These are phyloP conservation scores for Oscheius onirici DNA, from an alignment of 2,888 invertebrate species.

Conservation along the genomic window DNA sequence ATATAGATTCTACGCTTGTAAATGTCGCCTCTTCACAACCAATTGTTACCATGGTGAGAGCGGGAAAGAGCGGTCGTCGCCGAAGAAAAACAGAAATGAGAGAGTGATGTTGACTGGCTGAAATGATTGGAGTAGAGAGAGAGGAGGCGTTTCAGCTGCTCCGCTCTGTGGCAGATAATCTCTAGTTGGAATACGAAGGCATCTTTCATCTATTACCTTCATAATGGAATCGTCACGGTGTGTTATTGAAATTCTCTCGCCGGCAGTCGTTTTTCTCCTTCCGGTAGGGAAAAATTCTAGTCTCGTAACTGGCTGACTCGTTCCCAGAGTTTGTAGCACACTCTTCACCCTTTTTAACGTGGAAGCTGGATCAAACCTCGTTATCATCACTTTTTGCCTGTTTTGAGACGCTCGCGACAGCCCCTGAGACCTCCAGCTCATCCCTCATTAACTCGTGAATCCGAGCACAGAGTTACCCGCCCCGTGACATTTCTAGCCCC, in stretches of 20 bases:
- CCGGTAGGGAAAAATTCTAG: no score
- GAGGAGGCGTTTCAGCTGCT: constrained; percentile 1
- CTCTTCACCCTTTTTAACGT: no score
- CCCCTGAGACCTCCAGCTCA: not conserved
- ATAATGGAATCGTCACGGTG: no score
- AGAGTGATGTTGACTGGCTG: not conserved
- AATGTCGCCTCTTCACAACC: not conserved
- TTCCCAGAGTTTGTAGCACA: no score
- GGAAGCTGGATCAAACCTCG: no score
- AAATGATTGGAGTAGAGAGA: not conserved
- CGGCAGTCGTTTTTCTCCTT: no score
- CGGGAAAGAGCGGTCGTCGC: not conserved
- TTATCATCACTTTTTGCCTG: not conserved
- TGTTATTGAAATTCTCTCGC: no score
- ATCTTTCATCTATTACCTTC: no score
- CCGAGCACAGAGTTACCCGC: no score
- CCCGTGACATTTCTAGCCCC: constrained; percentile 8
- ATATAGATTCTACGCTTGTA: not conserved
- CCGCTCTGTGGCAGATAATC: not conserved
- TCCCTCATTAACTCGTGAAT: no score
- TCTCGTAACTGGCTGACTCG: no score
- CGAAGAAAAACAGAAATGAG: not conserved
- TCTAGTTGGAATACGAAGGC: no score
- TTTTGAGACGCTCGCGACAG: not conserved
- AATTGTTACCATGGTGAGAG: constrained; percentile 28